Conservation (phyloP, 2,888 invertebrate species). For the Zhengitettix transpicula region DNA sequence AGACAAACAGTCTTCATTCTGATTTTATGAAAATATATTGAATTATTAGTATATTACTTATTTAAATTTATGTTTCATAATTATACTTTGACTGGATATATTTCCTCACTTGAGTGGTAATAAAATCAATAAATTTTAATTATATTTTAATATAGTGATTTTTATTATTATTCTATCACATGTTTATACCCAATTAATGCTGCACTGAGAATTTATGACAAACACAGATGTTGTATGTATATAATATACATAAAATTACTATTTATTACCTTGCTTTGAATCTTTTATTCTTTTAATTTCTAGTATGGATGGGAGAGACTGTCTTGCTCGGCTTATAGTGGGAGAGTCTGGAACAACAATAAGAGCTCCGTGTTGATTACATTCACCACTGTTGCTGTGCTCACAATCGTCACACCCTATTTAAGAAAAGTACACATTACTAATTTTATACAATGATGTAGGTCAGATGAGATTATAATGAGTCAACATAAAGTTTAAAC, state of each 20-base stretch:
- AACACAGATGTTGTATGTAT: not conserved
- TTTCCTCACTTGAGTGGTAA: no score
- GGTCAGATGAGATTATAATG: not conserved
- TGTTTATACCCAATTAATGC: no score
- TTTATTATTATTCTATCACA: no score
- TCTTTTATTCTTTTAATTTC: not conserved
- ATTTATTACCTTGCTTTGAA: not conserved
- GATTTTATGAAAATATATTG: no score
- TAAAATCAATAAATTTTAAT: no score
- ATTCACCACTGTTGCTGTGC: constrained; percentile 10
- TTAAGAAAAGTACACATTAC: not conserved
- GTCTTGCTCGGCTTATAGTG: constrained; percentile 7
- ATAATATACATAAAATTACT: not conserved
- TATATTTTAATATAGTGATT: no score
- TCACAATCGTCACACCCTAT: constrained; percentile 13
- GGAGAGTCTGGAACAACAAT: constrained; percentile 8
- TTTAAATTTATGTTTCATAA: no score
- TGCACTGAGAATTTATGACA: no score
- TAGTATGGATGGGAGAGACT: constrained; percentile 8
- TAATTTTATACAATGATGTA: not conserved
- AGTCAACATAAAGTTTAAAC: not conserved
- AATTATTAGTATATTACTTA: no score
- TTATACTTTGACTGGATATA: no score
- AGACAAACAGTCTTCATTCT: no score
- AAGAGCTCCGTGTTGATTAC: constrained; percentile 10